These are phyloP conservation scores for Drosophila seclusa DNA, from an alignment of 2,888 invertebrate species.

Conservation along the genomic window DNA sequence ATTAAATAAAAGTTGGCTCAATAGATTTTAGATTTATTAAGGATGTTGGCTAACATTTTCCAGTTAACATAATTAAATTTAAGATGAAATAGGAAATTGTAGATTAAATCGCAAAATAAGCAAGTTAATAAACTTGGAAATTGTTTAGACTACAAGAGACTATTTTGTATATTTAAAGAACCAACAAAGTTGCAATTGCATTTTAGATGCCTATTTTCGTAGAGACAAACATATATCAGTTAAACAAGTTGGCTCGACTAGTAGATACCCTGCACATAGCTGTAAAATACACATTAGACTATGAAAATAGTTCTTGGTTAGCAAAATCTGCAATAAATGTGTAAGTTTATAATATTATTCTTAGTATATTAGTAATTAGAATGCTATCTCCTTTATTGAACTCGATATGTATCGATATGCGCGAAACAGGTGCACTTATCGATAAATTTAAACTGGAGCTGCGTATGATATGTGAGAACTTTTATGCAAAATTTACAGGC, in stretches of 20 bases:
- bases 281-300: background rate
- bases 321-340: background rate
- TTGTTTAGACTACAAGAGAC: background rate
- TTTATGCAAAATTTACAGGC: rapidly evolving
- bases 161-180: background rate
- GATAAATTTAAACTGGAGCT: background rate
- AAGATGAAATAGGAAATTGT: background rate
- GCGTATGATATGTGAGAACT: background rate
- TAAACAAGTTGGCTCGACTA: background rate
- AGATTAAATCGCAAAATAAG: background rate
- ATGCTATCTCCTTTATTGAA: background rate
- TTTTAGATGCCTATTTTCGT: background rate
- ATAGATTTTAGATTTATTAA: background rate
- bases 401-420: too few relatives aligned
- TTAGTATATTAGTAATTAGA: background rate
- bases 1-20: background rate
- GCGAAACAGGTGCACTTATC: too few relatives aligned
- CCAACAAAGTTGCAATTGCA: background rate
- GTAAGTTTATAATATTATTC: background rate
- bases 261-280: background rate
- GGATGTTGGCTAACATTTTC: background rate
- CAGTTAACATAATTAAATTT: background rate
- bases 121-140: background rate
- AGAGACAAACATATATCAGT: background rate
- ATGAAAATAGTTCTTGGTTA: background rate